Base-by-base conservation (phyloP, 2,797 vertebrate species). In the Melopsittacus undulatus region DNA sequence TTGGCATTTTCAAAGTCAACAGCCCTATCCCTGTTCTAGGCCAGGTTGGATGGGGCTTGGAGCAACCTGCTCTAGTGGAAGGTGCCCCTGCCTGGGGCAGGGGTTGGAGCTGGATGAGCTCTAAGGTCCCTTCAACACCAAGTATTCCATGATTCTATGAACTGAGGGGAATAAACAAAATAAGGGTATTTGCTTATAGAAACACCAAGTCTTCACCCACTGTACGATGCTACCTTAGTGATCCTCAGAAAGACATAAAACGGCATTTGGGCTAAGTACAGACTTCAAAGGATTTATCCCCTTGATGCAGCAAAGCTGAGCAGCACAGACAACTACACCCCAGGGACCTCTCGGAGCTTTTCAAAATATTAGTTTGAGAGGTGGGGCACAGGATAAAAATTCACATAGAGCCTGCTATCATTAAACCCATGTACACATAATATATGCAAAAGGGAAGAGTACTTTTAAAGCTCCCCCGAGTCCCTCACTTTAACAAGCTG, bases 231-330 rank as follows among this genome's bases (percentile, higher is more conserved):
- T 73, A 81, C 91, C 90, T 94, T 77, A 12, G 59, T 73, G 77
- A 91, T 95, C 77, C 21, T 26, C 16, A 87, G 64, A 59, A 90
- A 62, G 22, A 64, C 22, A 23, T 77, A 77, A 92, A 94, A 49
- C 24, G 22, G 91, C 90, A 89, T 27, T 88, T 59, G 66, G 88
- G 89, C 94, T 95, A 92, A 96, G 74, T 4, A 87, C 23, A 61
- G 80, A 94, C 90, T 96, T 97, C 95, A 94, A 96, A 97, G 94
- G 91, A 77, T 76, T 94, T 89, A 94, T 96, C 90, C 92, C 92
- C 83, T 87, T 89, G 34, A 92, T 67, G 64, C 75, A 43, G 67
- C 61, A 84, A 68, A 96, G 86, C 83, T 89, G 20, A 92, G 88
- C 78, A 80, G 61, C 14, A 4, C 29, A 94, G 91, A 64, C 87